These are phyloP conservation scores for Cantharis rufa DNA, from an alignment of 2,888 invertebrate species.

Conservation along the genomic window DNA sequence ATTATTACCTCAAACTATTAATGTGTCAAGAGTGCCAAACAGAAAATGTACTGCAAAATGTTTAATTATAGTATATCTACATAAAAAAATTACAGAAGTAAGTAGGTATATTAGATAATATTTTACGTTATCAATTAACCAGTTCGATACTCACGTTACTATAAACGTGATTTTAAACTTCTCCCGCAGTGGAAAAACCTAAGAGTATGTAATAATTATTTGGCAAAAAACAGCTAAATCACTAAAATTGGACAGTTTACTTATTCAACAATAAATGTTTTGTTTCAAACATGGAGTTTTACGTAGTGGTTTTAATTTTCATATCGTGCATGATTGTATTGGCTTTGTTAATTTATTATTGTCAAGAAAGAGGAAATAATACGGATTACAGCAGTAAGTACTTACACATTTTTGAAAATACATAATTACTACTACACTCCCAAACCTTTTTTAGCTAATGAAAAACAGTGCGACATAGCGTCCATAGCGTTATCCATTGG, in stretches of 20 bases:
- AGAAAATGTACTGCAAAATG: not conserved
- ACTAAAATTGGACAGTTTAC: not conserved
- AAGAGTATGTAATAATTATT: not conserved
- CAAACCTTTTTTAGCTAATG: conserved; percentile 1
- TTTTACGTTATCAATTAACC: not conserved
- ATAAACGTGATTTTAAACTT: not conserved
- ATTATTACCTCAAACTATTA: not conserved
- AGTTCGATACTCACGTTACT: not conserved
- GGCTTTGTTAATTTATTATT: conserved; percentile 14
- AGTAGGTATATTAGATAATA: not conserved
- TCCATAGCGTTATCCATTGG: conserved; percentile 11
- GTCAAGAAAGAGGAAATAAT: conserved; percentile 3
- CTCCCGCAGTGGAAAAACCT: not conserved
- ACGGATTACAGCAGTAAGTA: conserved; percentile 14
- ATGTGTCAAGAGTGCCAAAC: not conserved
- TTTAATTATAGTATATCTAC: not conserved
- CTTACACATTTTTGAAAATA: not conserved
- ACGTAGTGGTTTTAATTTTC: conserved; percentile 11
- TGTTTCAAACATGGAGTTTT: conserved; percentile 9
- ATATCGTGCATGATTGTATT: conserved; percentile 16
- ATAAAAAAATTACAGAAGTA: not conserved
- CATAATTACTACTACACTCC: not conserved
- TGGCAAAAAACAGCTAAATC: not conserved
- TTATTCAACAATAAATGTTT: not conserved
- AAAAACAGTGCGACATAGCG: conserved; percentile 8